These are phyloP conservation scores for Chloroclystis v-ata DNA, from an alignment of 2,888 invertebrate species.

Conservation along the genomic window DNA sequence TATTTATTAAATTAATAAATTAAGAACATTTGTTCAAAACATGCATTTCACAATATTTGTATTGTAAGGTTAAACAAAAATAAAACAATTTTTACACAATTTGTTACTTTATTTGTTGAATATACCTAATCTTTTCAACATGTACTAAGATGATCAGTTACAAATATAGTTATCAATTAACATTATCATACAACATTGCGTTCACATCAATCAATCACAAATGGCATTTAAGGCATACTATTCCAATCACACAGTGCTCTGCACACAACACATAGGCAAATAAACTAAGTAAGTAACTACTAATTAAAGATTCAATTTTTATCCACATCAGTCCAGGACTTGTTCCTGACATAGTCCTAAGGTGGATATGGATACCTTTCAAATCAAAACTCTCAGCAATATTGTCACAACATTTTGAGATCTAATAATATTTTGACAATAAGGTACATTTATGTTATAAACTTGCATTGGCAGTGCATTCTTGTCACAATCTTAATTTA, in stretches of 20 bases:
- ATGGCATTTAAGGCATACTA: slow-evolving; percentile 69
- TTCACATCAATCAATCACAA: slow-evolving; percentile 61
- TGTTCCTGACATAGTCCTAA: neutral
- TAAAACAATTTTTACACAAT: slow-evolving; percentile 62
- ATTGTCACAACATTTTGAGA: slow-evolving; percentile 25
- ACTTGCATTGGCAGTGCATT: slow-evolving; percentile 33
- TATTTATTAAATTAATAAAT: slow-evolving; percentile 24
- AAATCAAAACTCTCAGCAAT: slow-evolving; percentile 13
- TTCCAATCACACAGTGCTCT: slow-evolving; percentile 30
- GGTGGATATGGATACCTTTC: neutral
- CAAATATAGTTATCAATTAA: slow-evolving; percentile 38
- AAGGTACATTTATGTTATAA: slow-evolving; percentile 24
- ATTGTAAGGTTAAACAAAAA: slow-evolving; percentile 37
- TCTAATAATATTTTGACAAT: slow-evolving; percentile 20
- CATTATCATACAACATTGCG: slow-evolving; percentile 42
- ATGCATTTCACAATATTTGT: slow-evolving; percentile 16
- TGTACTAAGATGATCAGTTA: slow-evolving; percentile 62
- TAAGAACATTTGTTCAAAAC: slow-evolving; percentile 14
- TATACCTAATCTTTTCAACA: slow-evolving; percentile 62
- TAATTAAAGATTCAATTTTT: slow-evolving; percentile 1
- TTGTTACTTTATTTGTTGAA: slow-evolving; percentile 66
- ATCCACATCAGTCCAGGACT: neutral
- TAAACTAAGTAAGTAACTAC: slow-evolving; percentile 15
- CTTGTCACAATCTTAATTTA: slow-evolving; percentile 18
- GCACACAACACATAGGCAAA: slow-evolving; percentile 31